Conservation (phyloP, 1,140 invertebrate species). For the Asbolus verrucosus region DNA sequence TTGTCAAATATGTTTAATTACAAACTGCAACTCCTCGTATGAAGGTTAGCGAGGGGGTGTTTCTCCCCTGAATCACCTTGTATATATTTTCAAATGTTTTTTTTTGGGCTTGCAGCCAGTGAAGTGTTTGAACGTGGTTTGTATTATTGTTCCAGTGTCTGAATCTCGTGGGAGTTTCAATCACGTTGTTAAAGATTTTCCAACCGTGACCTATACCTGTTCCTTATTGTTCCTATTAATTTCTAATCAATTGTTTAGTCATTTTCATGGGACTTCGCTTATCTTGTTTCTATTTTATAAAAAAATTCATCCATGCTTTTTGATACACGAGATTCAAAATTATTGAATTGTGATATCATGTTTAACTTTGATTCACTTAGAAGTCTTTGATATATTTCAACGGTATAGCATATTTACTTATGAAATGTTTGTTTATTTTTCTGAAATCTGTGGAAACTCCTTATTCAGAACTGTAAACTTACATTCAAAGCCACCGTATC, state of each 20-base stretch:
- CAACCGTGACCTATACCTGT: conserved; percentile 42
- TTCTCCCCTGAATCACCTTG: no score
- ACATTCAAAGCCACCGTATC: conserved; percentile 41
- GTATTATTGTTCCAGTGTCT: conserved; percentile 43
- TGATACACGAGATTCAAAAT: no score
- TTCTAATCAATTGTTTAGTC: conserved; percentile 34
- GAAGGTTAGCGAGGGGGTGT: no score
- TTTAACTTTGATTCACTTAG: no score
- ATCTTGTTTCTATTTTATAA: no score
- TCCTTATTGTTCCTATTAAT: conserved; percentile 40
- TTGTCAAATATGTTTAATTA: no score
- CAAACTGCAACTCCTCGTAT: no score
- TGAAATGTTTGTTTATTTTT: conserved; percentile 47
- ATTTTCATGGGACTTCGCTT: conserved; percentile 11
- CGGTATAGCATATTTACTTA: conserved; percentile 45
- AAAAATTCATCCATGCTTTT: no score
- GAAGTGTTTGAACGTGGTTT: conserved; percentile 43
- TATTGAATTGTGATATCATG: background rate
- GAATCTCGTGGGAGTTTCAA: conserved; percentile 42
- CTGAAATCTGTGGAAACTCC: conserved; percentile 49
- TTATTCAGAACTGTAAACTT: conserved; percentile 51
- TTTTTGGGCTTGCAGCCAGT: conserved; percentile 37
- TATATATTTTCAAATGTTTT: no score
- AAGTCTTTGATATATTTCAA: background rate
- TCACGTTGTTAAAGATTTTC: conserved; percentile 34